A percentile compares a stretch with the other conserved stretches of the same genome.
Conservation (phyloP, 2,888 invertebrate genomes). For the Drosophila mimica region DNA sequence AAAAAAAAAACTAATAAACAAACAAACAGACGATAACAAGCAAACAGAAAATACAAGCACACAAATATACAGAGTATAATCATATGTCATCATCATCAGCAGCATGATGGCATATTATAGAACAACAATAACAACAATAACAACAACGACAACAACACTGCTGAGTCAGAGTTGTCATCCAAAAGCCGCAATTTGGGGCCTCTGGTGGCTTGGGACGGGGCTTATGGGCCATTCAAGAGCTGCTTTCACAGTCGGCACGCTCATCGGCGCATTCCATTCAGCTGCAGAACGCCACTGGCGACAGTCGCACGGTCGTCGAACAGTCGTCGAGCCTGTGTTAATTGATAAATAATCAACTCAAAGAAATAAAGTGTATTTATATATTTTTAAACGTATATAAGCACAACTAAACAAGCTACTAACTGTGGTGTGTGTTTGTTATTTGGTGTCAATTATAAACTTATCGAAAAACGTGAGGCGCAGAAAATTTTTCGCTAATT, state of each 20-base stretch:
- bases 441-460: constrained; percentile 28
- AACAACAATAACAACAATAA: constrained; percentile 29
- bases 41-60: constrained; percentile 18
- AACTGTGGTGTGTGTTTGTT: constrained; percentile 32
- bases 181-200: constrained; percentile 55
- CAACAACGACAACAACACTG: constrained; percentile 38
- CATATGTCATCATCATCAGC: constrained; percentile 60
- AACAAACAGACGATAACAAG: constrained; percentile 64
- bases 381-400: background rate
- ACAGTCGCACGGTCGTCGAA: constrained; percentile 38
- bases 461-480: constrained; percentile 20
- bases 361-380: constrained; percentile 5
- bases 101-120: constrained; percentile 53
- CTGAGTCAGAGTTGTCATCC: constrained; percentile 72
- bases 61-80: constrained; percentile 29
- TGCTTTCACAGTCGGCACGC: constrained; percentile 54
- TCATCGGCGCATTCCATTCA: constrained; percentile 72
- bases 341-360: constrained; percentile 39
- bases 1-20: constrained; percentile 49
- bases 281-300: constrained; percentile 71
- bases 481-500: constrained; percentile 53
- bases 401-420: constrained; percentile 45
- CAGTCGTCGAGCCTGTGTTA: constrained; percentile 1
- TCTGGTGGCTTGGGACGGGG: constrained; percentile 32
- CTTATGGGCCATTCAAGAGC: constrained; percentile 11